phyloP scores from a whole-genome alignment of 2,888 invertebrate species.

The Aromia moschata region DNA sequence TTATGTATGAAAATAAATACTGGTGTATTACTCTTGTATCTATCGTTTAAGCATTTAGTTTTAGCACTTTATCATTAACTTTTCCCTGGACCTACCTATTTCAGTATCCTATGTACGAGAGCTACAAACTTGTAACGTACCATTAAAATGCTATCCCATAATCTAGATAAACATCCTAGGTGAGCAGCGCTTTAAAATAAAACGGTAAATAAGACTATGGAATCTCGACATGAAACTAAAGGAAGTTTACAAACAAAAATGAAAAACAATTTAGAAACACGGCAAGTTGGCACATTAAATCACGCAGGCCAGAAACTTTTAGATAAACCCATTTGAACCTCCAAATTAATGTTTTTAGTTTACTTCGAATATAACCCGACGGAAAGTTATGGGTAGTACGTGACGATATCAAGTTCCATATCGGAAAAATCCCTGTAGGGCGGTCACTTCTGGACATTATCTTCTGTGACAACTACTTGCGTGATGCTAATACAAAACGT shows the following conservation, averaged over 20 bases:
- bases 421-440: conserved; percentile 24
- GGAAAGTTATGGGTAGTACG: conserved; percentile 29
- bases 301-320: conserved; percentile 27
- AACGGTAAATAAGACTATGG: conserved; percentile 16
- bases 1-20: too few relatives aligned
- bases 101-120: too few relatives aligned
- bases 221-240: background rate
- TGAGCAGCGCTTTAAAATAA: conserved; percentile 1
- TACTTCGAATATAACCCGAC: conserved; percentile 28
- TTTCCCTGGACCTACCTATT: too few relatives aligned
- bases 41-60: too few relatives aligned
- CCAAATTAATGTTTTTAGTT: conserved; percentile 37
- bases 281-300: conserved; percentile 30
- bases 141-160: too few relatives aligned
- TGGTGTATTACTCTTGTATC: too few relatives aligned
- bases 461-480: conserved; percentile 20
- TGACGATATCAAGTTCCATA: conserved; percentile 30
- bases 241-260: conserved; percentile 27
- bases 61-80: too few relatives aligned
- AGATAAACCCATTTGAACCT: conserved; percentile 36
- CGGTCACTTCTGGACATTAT: conserved; percentile 21
- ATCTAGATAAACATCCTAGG: too few relatives aligned
- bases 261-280: conserved; percentile 26
- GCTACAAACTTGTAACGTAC: too few relatives aligned
- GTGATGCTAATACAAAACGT: conserved; percentile 11